Conservation (phyloP, 2,888 invertebrate genomes). For the Thereva unica region DNA sequence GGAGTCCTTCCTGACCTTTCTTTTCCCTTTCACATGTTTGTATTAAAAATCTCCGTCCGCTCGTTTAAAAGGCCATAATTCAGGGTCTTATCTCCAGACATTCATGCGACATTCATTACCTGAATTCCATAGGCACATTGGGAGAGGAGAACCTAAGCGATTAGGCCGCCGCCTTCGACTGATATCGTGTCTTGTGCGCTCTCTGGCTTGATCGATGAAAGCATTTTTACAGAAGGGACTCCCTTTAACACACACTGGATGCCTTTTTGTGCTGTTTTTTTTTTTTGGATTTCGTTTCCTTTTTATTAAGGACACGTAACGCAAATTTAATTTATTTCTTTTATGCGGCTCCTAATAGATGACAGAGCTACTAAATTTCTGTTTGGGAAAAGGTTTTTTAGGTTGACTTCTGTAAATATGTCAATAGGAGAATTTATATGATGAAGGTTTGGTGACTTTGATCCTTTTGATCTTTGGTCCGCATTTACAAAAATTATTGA, state of each 20-base stretch:
- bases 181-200: neutral
- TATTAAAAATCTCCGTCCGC: slow-evolving; percentile 2
- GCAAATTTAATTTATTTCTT: slow-evolving; percentile 20
- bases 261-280: neutral
- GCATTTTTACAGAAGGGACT: slow-evolving; percentile 16
- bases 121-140: slow-evolving; percentile 18
- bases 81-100: slow-evolving; percentile 30
- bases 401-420: slow-evolving; percentile 26
- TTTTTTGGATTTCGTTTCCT: neutral
- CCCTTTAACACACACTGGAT: slow-evolving; percentile 6
- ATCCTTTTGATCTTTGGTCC: too few relatives aligned
- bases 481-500: too few relatives aligned
- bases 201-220: slow-evolving; percentile 25
- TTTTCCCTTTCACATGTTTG: slow-evolving; percentile 5
- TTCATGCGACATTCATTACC: slow-evolving; percentile 31
- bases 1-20: slow-evolving; percentile 11
- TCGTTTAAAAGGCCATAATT: slow-evolving; percentile 20
- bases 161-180: neutral
- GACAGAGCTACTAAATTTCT: slow-evolving; percentile 19
- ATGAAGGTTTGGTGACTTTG: neutral
- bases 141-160: slow-evolving; percentile 6
- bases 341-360: slow-evolving; percentile 17
- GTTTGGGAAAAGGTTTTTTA: slow-evolving; percentile 21
- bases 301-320: slow-evolving; percentile 12
- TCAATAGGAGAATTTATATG: slow-evolving; percentile 22